These are phyloP conservation scores for Littorina saxatilis DNA, from an alignment of 1,140 invertebrate species.

Conservation along the genomic window DNA sequence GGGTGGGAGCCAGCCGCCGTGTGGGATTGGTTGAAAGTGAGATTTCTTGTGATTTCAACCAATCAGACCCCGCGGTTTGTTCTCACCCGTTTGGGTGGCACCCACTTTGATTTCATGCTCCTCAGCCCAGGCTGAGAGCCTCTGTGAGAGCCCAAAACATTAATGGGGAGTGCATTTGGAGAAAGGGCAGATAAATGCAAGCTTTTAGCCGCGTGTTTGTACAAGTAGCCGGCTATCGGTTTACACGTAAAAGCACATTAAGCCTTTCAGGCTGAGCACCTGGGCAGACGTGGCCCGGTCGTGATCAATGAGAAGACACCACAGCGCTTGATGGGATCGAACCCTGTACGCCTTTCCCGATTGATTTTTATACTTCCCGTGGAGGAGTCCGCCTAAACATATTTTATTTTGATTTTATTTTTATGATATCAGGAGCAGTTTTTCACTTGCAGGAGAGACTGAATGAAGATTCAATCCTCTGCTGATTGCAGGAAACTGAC, in stretches of 20 bases:
- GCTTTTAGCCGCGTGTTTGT: constrained; percentile 32
- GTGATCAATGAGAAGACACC: neutral
- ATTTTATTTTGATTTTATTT: neutral
- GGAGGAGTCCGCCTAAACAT: neutral
- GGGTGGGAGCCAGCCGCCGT: too few relatives aligned
- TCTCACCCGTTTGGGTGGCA: too few relatives aligned
- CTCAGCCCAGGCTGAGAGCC: too few relatives aligned
- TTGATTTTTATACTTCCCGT: neutral
- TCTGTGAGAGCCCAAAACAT: neutral
- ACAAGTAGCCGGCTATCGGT: constrained; percentile 21
- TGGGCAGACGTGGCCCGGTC: neutral
- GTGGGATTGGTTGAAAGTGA: too few relatives aligned
- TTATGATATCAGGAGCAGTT: neutral
- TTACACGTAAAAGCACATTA: constrained; percentile 38
- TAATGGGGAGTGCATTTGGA: constrained; percentile 17
- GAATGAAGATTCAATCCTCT: too few relatives aligned
- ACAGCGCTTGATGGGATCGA: neutral
- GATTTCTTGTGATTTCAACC: too few relatives aligned
- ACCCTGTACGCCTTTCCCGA: neutral
- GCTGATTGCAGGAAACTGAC: too few relatives aligned
- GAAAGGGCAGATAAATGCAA: constrained; percentile 20
- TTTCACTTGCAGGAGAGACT: too few relatives aligned
- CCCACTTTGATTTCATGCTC: too few relatives aligned
- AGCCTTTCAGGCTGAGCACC: constrained; percentile 16
- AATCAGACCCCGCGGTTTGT: too few relatives aligned